Base-by-base conservation (phyloP, 2,888 invertebrate species). In the Amiota mariae region DNA sequence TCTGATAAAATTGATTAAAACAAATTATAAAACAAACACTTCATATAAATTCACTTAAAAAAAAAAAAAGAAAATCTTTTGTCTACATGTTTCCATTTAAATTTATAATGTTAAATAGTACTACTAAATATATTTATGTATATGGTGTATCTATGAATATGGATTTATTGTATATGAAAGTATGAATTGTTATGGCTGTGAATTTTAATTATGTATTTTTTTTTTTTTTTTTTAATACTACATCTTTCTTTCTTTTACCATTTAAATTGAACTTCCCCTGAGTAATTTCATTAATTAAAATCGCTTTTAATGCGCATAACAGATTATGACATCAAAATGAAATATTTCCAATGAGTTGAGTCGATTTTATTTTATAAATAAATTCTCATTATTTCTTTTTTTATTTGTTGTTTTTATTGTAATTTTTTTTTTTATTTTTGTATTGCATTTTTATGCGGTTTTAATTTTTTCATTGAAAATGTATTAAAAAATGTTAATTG, bases 381-480 rank as follows among this genome's bases (percentile, higher is more conserved):
- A 36, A 36, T 36, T 71, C 24, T 36, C 49, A 70, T 66, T 75
- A 57, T 57, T 12, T 67, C 36, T 68, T 24, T 15, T 49, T 49
- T 61, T 6, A 59, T 46, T 24, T 63, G 12, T 66, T 63, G 51
- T 46, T 71, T 18, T 36, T 36, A 36, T 36, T 71, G 51, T 51
- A 57, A 48, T 67, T 24, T 72, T 66, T 67, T 71, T 66, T 63
- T 56, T 64, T 67, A 68, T 66, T 63, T 56, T 64, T 87, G 84
- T 86, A 86, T 84, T 78, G 82, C 86, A 85, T 86, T 84, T 36
- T 86, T 85, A 84, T 86, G 87, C 77, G 87, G 87, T 84, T 79
- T 85, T 79, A 81, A 79, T 81, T 87, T 83, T 86, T 64, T 66
- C 66, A 68, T 51, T 24, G 24, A 51, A 36, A 36, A 68, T 68